Evolutionary conservation across 1,140 invertebrate genomes (phyloP).

Genomic region (Idris sp.): DNA sequence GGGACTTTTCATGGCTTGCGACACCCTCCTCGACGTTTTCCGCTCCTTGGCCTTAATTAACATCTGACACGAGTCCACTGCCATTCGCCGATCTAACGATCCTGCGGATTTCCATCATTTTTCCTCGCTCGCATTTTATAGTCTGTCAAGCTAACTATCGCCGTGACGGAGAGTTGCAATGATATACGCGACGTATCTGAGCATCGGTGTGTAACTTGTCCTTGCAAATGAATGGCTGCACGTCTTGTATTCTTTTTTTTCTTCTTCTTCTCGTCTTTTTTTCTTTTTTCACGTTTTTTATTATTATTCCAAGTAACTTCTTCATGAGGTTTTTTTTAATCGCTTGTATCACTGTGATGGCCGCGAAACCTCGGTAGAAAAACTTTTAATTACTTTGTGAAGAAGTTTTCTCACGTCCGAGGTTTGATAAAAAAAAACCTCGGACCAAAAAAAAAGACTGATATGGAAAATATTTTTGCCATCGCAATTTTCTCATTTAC

Average conservation of each 20-base stretch:
- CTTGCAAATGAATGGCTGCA: slow-evolving; percentile 55
- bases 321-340: slow-evolving; percentile 54
- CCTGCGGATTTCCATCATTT: slow-evolving; percentile 64
- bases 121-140: slow-evolving; percentile 54
- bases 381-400: slow-evolving; percentile 55
- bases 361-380: slow-evolving; percentile 32
- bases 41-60: slow-evolving; percentile 77
- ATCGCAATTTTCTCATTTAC: slow-evolving; percentile 23
- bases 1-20: slow-evolving; percentile 69
- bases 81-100: slow-evolving; percentile 65
- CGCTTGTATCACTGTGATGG: slow-evolving; percentile 24
- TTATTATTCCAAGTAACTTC: slow-evolving; percentile 55
- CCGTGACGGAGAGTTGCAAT: slow-evolving; percentile 37
- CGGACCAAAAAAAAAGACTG: slow-evolving; percentile 8
- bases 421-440: slow-evolving; percentile 31
- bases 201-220: slow-evolving; percentile 50
- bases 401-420: slow-evolving; percentile 45
- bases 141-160: slow-evolving; percentile 49
- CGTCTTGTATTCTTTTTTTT: slow-evolving; percentile 31
- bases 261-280: slow-evolving; percentile 4
- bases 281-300: slow-evolving; percentile 32
- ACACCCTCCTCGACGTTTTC: slow-evolving; percentile 72
- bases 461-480: slow-evolving; percentile 25
- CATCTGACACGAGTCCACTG: slow-evolving; percentile 74
- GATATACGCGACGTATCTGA: slow-evolving; percentile 54